Evolutionary conservation across 2,113 vertebrate species (phyloP), one percentile per base, ranked within the genome.

Genomic region (Strix aluco): DNA sequence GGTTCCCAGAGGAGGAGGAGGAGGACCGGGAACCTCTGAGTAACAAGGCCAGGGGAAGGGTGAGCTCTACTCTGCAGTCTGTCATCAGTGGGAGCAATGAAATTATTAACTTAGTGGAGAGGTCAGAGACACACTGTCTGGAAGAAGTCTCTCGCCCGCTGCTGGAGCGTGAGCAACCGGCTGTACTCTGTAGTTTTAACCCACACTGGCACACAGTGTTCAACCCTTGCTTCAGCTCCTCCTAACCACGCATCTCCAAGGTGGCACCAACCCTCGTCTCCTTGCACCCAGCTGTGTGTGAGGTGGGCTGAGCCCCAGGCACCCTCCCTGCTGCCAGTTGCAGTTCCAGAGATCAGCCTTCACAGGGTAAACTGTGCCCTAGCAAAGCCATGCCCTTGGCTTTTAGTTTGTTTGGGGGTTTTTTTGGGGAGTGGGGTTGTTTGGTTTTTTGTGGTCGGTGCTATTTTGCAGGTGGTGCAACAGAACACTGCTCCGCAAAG

Each of bases 181-280:
- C 55, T 65, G 16, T 18, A 20, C 0, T 4, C 36, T 52, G 52
- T 11, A 11, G 30, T 32, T 70, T 79, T 54, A 84, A 72, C 29
- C 42, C 49, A 47, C 0, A 13, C 46, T 0, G 3, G 27, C 55
- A n/a, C 54, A 32, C 44, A 61, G 19, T 0, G 0, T 51, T 40
- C 78, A 67, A 6, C 26, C 55, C n/a, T 42, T 22, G 34, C 61
- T 74, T 34, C 2, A 0, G 13, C 40, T 55, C 32, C 57, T 59
- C 47, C 42, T 58, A 36, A 32, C 22, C 29, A 30, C 34, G 5
- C 30, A 9, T 26, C 40, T 49, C 36, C 26, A 42, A 47, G 36
- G 6, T 12, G 2, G 34, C 54, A 52, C 54, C 81, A n/a, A 15
- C 26, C 23, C 27, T 72, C 8, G 2, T 8, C 52, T 77, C 51